These are phyloP conservation scores for Zelleria hepariella DNA, from an alignment of 2,888 invertebrate genomes.

Conservation along the genomic window DNA sequence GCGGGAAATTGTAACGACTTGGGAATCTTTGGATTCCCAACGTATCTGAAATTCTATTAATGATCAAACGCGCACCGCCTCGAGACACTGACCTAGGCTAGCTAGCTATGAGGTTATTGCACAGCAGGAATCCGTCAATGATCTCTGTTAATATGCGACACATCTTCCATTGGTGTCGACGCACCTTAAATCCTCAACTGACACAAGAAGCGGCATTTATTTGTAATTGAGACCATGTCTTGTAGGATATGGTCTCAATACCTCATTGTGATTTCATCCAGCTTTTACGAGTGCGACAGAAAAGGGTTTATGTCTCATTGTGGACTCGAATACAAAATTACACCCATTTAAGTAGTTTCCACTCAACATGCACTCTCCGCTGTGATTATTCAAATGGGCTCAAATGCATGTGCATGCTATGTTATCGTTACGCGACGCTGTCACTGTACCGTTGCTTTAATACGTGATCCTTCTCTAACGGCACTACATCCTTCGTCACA, in stretches of 20 bases:
- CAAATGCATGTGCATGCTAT: constrained; percentile 23
- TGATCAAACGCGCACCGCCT: background rate
- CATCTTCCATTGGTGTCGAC: background rate
- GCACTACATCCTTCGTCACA: constrained; percentile 45
- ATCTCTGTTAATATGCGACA: background rate
- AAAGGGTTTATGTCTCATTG: background rate
- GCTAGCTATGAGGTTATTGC: background rate
- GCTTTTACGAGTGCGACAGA: background rate
- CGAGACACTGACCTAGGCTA: background rate
- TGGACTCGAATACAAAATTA: background rate
- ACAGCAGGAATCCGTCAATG: background rate
- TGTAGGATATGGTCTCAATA: background rate
- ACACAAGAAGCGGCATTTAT: background rate
- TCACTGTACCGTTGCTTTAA: constrained; percentile 45
- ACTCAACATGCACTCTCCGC: constrained; percentile 14
- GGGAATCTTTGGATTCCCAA: constrained; percentile 17
- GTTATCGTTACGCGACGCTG: constrained; percentile 12
- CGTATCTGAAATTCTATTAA: background rate
- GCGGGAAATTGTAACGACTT: constrained; percentile 28
- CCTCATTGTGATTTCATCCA: background rate
- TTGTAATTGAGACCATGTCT: background rate
- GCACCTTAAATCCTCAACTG: background rate
- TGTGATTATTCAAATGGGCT: constrained; percentile 57
- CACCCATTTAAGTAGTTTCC: background rate
- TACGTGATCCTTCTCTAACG: constrained; percentile 59